Evolutionary conservation across 1,140 invertebrate genomes (phyloP).

Genomic region (Drosophila kikkawai): DNA sequence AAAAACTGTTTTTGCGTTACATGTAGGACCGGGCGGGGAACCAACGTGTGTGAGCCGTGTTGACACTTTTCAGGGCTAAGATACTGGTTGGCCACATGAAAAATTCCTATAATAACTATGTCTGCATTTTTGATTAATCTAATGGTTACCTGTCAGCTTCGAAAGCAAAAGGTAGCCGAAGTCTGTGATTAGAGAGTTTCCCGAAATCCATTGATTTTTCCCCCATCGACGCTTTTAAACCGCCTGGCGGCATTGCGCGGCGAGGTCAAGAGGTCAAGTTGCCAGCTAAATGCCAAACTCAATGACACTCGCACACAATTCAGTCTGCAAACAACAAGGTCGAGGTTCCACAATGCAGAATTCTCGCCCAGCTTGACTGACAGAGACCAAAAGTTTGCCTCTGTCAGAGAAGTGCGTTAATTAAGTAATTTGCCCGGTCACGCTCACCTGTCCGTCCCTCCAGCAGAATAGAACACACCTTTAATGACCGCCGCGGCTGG

Average conservation of each 20-base stretch:
- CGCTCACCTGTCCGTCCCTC: conserved; percentile 49
- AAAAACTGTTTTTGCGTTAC: conserved; percentile 42
- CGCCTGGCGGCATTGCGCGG: neutral
- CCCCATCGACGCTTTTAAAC: conserved; percentile 11
- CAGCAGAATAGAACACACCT: conserved; percentile 40
- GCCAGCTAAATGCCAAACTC: conserved; percentile 36
- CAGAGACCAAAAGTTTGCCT: conserved; percentile 24
- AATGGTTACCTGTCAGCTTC: conserved; percentile 44
- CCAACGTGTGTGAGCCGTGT: conserved; percentile 22
- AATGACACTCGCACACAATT: conserved; percentile 32
- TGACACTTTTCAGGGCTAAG: conserved; percentile 52
- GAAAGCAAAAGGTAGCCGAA: conserved; percentile 25
- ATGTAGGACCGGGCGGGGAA: conserved; percentile 8
- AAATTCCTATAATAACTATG: conserved; percentile 62
- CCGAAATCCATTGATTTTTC: conserved; percentile 44
- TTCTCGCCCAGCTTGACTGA: conserved; percentile 23
- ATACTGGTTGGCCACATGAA: conserved; percentile 35
- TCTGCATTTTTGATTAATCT: conserved; percentile 59
- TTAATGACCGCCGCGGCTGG: conserved; percentile 24
- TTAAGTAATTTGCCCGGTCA: conserved; percentile 71
- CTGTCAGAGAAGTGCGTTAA: conserved; percentile 65
- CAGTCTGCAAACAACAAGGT: conserved; percentile 43
- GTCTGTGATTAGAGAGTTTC: conserved; percentile 34
- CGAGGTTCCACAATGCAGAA: conserved; percentile 39
- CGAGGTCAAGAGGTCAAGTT: conserved; percentile 63